A percentile compares a stretch with the other conserved stretches of the same genome.
Conservation (phyloP, 2,888 invertebrate genomes). For the Criorhina ranunculi region DNA sequence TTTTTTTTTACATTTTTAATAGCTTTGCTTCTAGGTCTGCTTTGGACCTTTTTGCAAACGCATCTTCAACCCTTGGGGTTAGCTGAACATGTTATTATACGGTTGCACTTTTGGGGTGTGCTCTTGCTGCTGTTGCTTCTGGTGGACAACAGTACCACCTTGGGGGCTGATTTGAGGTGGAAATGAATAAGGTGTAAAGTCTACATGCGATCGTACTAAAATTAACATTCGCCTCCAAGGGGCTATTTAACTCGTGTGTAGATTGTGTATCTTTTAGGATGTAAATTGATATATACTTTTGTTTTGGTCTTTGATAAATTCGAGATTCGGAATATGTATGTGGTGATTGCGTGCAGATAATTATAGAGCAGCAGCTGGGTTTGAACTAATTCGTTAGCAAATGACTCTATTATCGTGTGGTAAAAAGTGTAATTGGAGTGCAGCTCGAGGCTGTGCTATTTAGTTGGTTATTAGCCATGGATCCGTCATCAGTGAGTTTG, state of each 20-base stretch:
- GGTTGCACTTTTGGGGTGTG: slow-evolving; percentile 83
- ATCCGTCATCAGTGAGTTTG: slow-evolving; percentile 3
- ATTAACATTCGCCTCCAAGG: slow-evolving; percentile 74
- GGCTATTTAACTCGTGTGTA: slow-evolving; percentile 48
- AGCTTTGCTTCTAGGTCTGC: slow-evolving; percentile 61
- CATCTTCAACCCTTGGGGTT: slow-evolving; percentile 72
- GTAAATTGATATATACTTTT: slow-evolving; percentile 52
- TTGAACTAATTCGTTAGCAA: slow-evolving; percentile 40
- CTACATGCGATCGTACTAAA: slow-evolving; percentile 73
- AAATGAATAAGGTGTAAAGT: slow-evolving; percentile 75
- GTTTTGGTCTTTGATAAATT: slow-evolving; percentile 18
- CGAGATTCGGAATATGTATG: slow-evolving; percentile 55
- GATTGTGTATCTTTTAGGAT: slow-evolving; percentile 7
- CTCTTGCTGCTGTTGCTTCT: slow-evolving; percentile 47
- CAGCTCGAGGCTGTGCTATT: slow-evolving; percentile 29
- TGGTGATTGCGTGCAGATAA: slow-evolving; percentile 62
- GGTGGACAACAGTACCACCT: slow-evolving; percentile 62
- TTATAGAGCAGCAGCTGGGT: slow-evolving; percentile 50
- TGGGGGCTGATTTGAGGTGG: slow-evolving; percentile 66
- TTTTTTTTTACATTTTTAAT: slow-evolving; percentile 41
- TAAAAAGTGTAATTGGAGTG: slow-evolving; percentile 56
- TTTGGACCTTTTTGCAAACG: slow-evolving; percentile 36
- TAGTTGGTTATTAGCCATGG: slow-evolving; percentile 29
- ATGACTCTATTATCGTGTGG: slow-evolving; percentile 71
- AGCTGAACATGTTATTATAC: slow-evolving; percentile 82